These are phyloP conservation scores for Planiliza haematocheilus DNA, from an alignment of 2,113 vertebrate genomes.

Conservation along the genomic window DNA sequence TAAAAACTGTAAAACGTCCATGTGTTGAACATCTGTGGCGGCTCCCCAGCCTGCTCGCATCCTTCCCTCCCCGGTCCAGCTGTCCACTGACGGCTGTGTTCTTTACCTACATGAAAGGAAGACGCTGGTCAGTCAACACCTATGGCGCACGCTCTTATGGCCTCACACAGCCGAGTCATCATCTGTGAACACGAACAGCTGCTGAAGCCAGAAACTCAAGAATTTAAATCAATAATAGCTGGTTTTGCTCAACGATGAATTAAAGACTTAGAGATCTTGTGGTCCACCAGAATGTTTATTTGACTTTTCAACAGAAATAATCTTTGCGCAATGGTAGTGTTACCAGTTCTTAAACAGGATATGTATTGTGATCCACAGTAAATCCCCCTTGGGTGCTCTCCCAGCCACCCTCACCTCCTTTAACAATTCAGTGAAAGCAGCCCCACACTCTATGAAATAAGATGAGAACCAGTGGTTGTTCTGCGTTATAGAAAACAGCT, in stretches of 20 bases:
- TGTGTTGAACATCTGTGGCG: conserved; percentile 69
- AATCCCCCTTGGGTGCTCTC: conserved; percentile 38
- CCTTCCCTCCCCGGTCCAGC: conserved; percentile 38
- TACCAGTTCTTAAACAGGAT: conserved; percentile 44
- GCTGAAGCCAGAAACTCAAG: conserved; percentile 13
- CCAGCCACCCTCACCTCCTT: conserved; percentile 23
- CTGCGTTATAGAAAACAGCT: conserved; percentile 26
- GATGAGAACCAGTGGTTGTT: too few relatives aligned
- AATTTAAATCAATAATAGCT: background rate
- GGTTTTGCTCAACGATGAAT: conserved; percentile 20
- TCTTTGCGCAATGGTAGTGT: conserved; percentile 1
- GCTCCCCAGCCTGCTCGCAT: conserved; percentile 44
- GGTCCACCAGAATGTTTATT: conserved; percentile 60
- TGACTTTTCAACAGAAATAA: conserved; percentile 54
- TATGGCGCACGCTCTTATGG: background rate
- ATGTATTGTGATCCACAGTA: conserved; percentile 37
- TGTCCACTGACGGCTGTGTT: conserved; percentile 24
- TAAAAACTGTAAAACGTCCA: conserved; percentile 73
- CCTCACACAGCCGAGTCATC: background rate
- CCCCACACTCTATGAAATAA: background rate
- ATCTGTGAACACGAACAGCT: conserved; percentile 1
- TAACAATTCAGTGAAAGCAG: conserved; percentile 22
- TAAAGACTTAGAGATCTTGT: conserved; percentile 10
- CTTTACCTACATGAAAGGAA: conserved; percentile 21
- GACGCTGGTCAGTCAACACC: background rate